phyloP scores from a whole-genome alignment of 1,140 invertebrate genomes.

The Conopomorpha cramerella region DNA sequence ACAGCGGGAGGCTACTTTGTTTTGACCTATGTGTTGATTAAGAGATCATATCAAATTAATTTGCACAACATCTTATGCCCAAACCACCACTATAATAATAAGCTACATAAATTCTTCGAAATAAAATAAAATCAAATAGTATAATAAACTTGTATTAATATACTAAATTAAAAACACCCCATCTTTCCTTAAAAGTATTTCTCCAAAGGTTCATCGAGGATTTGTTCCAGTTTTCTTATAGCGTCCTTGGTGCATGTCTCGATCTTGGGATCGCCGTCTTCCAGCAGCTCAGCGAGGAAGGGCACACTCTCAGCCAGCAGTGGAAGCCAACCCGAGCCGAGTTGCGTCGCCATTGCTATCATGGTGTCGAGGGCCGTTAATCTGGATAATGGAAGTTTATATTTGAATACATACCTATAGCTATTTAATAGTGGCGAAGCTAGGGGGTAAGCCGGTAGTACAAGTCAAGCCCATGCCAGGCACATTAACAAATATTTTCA shows the following conservation, averaged over 20 bases:
- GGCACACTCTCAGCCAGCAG: conserved; percentile 82
- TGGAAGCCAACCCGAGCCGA: conserved; percentile 81
- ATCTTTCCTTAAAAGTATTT: conserved; percentile 72
- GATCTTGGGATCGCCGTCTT: conserved; percentile 81
- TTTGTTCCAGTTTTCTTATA: conserved; percentile 77
- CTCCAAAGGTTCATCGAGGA: conserved; percentile 82
- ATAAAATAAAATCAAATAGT: no score
- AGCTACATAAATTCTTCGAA: no score
- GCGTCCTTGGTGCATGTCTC: conserved; percentile 75
- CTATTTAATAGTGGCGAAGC: no score
- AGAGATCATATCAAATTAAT: no score
- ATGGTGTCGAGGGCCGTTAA: conserved; percentile 64
- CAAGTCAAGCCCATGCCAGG: no score
- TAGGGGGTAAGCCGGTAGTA: no score
- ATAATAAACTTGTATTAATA: neutral
- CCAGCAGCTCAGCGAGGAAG: conserved; percentile 80
- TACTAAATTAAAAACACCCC: neutral
- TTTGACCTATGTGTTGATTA: no score
- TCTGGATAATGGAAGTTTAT: no score
- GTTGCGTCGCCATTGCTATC: conserved; percentile 73
- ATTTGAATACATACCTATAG: no score
- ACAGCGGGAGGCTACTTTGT: neutral
- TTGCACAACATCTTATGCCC: no score
- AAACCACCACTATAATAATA: no score
- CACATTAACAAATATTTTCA: no score